Percentiles rank a stretch among this genome's conserved stretches.
Conservation (phyloP, 2,113 vertebrate species). For the Salvelinus namaycush region DNA sequence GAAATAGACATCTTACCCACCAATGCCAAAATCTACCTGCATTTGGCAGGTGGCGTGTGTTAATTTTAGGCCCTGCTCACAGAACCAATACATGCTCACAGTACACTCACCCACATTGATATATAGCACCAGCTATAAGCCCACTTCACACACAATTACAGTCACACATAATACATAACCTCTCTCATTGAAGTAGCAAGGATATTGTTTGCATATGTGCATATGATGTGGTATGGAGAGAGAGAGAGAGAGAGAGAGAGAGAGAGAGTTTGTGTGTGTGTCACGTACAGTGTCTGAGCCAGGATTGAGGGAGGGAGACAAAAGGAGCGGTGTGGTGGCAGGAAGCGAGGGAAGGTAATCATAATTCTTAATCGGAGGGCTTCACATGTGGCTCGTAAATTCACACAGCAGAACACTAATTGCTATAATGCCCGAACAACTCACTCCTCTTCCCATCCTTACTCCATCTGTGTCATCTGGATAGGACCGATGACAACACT, state of each 20-base stretch:
- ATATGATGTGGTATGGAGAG: slow-evolving; percentile 4
- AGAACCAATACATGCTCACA: neutral
- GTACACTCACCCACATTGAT: neutral
- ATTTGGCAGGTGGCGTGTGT: too few species aligned
- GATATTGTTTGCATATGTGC: slow-evolving; percentile 5
- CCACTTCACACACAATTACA: neutral
- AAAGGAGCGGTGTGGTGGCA: slow-evolving; percentile 2
- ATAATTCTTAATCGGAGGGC: slow-evolving; percentile 21
- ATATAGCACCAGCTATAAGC: neutral
- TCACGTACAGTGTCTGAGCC: slow-evolving; percentile 17
- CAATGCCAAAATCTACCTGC: too few species aligned
- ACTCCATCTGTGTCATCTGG: slow-evolving; percentile 24
- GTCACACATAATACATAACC: slow-evolving; percentile 7
- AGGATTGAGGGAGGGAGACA: neutral
- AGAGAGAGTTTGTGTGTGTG: neutral
- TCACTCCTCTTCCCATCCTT: slow-evolving; percentile 18
- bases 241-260: neutral
- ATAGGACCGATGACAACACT: neutral
- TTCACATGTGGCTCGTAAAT: slow-evolving; percentile 24
- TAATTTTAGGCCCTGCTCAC: too few species aligned
- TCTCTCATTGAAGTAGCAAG: slow-evolving; percentile 8
- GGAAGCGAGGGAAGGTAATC: slow-evolving; percentile 24
- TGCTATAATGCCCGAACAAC: slow-evolving; percentile 7
- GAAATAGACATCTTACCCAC: too few species aligned
- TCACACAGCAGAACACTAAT: neutral